phyloP scores from a whole-genome alignment of 1,140 invertebrate genomes.

The Diuraphis noxia region DNA sequence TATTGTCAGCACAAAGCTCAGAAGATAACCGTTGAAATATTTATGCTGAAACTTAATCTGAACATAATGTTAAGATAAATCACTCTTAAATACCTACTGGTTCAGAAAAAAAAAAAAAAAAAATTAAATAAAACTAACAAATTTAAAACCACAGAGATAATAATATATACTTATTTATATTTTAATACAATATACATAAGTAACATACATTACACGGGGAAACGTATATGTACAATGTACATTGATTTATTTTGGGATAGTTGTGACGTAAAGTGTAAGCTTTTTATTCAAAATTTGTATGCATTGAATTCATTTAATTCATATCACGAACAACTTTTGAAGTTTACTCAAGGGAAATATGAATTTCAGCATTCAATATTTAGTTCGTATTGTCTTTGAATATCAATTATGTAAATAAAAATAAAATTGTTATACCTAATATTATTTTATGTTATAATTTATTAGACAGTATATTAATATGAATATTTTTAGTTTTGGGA shows the following conservation, averaged over 20 bases:
- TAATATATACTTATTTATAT: not conserved
- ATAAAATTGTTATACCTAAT: not conserved
- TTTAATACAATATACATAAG: not conserved
- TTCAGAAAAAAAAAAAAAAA: not conserved
- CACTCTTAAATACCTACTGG: not conserved
- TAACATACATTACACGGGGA: not conserved
- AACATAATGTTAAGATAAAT: not conserved
- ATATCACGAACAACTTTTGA: constrained; percentile 34
- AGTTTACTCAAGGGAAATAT: constrained; percentile 32
- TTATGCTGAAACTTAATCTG: not conserved
- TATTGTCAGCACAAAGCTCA: not conserved
- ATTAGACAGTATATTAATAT: not conserved
- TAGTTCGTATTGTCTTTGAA: constrained; percentile 29
- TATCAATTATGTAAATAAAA: constrained; percentile 29
- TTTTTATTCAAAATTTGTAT: constrained; percentile 24
- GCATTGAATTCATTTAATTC: constrained; percentile 29
- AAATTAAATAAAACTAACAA: too few relatives aligned
- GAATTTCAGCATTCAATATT: constrained; percentile 37
- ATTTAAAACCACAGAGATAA: not conserved
- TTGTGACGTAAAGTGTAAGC: not conserved
- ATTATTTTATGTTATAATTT: not conserved
- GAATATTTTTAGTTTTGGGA: not conserved
- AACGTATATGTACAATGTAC: not conserved
- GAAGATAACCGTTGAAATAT: not conserved
- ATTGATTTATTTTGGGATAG: not conserved